Percentiles rank a stretch among this genome's conserved stretches.
These are phyloP conservation scores for Criorhina ranunculi DNA, from an alignment of 2,888 invertebrate genomes.

Conservation along the genomic window DNA sequence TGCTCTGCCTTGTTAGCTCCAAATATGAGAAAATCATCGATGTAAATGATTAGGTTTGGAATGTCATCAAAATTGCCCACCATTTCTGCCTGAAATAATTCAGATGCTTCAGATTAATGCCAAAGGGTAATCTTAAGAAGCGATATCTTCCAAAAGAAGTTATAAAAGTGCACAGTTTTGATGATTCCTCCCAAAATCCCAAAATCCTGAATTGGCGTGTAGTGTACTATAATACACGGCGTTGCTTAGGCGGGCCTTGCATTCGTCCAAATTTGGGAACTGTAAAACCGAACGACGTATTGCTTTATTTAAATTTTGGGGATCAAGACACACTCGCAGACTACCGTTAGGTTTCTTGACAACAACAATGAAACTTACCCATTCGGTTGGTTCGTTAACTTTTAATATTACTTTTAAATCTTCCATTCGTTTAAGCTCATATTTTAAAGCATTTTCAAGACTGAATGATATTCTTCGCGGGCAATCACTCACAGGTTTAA, in stretches of 20 bases:
- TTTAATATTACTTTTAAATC: conserved; percentile 31
- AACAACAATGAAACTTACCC: conserved; percentile 71
- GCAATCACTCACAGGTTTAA: conserved; percentile 7
- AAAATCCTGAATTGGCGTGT: conserved; percentile 55
- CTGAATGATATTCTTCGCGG: conserved; percentile 27
- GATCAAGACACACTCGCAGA: conserved; percentile 69
- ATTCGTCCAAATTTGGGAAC: conserved; percentile 54
- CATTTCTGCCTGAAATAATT: conserved; percentile 75
- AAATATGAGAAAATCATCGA: conserved; percentile 58
- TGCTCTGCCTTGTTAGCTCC: conserved; percentile 42
- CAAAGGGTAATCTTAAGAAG: conserved; percentile 53
- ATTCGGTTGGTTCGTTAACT: conserved; percentile 69
- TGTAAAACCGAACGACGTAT: conserved; percentile 58
- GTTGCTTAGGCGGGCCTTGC: conserved; percentile 28
- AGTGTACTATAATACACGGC: conserved; percentile 38
- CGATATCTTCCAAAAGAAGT: conserved; percentile 58
- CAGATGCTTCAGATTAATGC: conserved; percentile 51
- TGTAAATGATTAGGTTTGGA: conserved; percentile 53
- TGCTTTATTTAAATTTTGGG: conserved; percentile 67
- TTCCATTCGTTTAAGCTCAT: neutral
- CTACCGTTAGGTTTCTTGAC: conserved; percentile 67
- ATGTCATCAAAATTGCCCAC: conserved; percentile 75
- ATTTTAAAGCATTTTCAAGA: conserved; percentile 1
- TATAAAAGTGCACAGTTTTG: conserved; percentile 69
- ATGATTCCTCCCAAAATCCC: conserved; percentile 47